Conservation (phyloP, 2,888 invertebrate genomes). For the Gymnosoma rotundatum region DNA sequence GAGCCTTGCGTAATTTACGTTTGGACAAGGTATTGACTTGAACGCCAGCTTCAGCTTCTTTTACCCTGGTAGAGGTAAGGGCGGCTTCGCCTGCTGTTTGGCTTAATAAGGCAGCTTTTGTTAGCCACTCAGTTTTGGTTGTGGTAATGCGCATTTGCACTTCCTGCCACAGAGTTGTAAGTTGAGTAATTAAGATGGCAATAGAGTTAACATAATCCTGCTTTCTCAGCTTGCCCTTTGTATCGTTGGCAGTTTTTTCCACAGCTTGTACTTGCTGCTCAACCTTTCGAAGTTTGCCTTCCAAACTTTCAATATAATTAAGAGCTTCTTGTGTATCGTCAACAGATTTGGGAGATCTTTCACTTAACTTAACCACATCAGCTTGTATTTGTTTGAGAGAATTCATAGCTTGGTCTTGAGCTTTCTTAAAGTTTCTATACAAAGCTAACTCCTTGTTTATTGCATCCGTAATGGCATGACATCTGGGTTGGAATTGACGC, state of each 20-base stretch:
- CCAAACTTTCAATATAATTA: conserved; percentile 82
- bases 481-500: conserved; percentile 85
- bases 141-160: conserved; percentile 84
- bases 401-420: conserved; percentile 88
- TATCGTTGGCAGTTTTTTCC: conserved; percentile 85
- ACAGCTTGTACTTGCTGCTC: conserved; percentile 84
- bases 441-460: conserved; percentile 85
- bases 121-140: conserved; percentile 82
- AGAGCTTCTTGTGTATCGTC: conserved; percentile 74
- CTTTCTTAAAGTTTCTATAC: conserved; percentile 87
- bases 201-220: conserved; percentile 84
- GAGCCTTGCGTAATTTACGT: conserved; percentile 78
- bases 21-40: conserved; percentile 91
- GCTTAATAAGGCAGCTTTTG: conserved; percentile 75
- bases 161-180: conserved; percentile 86
- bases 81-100: conserved; percentile 84
- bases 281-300: conserved; percentile 84
- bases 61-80: conserved; percentile 89
- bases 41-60: conserved; percentile 89
- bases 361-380: conserved; percentile 86
- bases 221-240: conserved; percentile 84
- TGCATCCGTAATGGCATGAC: conserved; percentile 84
- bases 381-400: conserved; percentile 88
- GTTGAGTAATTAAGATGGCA: conserved; percentile 86
- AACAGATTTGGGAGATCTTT: conserved; percentile 79